phyloP scores from a whole-genome alignment of 2,113 vertebrate genomes.

The Xiphophorus couchianus region DNA sequence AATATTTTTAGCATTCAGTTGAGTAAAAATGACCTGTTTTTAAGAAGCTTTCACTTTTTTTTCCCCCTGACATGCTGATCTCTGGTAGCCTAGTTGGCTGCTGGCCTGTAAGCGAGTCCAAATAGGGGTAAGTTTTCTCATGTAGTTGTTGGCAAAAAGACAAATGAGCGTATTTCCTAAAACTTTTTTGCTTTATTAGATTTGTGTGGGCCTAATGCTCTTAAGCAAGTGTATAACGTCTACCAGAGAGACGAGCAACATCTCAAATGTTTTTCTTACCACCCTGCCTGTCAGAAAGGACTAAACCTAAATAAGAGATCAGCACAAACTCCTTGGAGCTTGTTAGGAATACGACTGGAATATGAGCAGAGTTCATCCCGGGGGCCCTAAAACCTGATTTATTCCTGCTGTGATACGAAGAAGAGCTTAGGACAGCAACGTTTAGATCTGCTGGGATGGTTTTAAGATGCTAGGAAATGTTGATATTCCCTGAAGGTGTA shows the following conservation, averaged over 20 bases:
- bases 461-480: constrained; percentile 5
- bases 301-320: constrained; percentile 28
- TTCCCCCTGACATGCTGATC: not conserved
- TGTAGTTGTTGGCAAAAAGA: not conserved
- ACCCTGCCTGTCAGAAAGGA: constrained; percentile 19
- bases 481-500: constrained; percentile 37
- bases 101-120: not conserved
- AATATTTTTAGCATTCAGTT: too few relatives aligned
- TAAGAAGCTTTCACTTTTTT: accelerated
- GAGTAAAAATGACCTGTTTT: not conserved
- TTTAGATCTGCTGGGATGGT: constrained; percentile 34
- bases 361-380: constrained; percentile 44
- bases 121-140: not conserved
- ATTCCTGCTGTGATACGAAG: constrained; percentile 58
- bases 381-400: constrained; percentile 58
- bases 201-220: constrained; percentile 1
- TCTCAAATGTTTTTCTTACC: constrained; percentile 10
- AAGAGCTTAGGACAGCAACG: constrained; percentile 44
- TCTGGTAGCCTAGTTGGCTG: not conserved
- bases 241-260: not conserved
- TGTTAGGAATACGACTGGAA: constrained; percentile 39
- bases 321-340: constrained; percentile 24
- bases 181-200: not conserved
- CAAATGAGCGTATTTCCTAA: not conserved
- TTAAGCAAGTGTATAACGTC: not conserved